Conservation (phyloP, 2,113 vertebrate genomes). For the Plecturocebus donacophilus region DNA sequence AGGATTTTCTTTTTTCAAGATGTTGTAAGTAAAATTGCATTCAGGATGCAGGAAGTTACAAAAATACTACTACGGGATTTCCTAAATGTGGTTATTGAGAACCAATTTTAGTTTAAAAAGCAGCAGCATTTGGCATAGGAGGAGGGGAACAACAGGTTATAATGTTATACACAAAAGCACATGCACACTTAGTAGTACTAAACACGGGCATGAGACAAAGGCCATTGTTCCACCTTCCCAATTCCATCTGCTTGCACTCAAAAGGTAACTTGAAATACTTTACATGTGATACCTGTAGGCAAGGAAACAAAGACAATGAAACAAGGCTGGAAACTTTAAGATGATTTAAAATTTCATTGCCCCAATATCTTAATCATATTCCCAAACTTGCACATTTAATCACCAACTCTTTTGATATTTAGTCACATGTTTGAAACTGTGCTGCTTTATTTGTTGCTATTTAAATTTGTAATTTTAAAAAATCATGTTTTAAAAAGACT, state of each 20-base stretch:
- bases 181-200: background rate
- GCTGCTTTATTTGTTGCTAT: background rate
- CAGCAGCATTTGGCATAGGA: background rate
- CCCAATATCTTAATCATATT: background rate
- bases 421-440: background rate
- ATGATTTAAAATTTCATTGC: slow-evolving; percentile 1
- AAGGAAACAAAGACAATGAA: background rate
- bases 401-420: background rate
- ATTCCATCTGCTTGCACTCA: slow-evolving; percentile 26
- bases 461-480: background rate
- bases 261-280: slow-evolving; percentile 3
- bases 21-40: background rate
- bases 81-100: slow-evolving; percentile 4
- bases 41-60: slow-evolving; percentile 51
- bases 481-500: background rate
- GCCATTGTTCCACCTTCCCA: background rate
- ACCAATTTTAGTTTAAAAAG: slow-evolving; percentile 43
- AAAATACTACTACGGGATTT: slow-evolving; percentile 55
- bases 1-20: slow-evolving; percentile 36
- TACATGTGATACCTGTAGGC: background rate
- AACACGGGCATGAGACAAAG: background rate
- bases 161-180: background rate
- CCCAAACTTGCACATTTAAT: background rate
- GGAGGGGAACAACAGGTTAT: background rate
- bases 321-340: background rate